A percentile compares a stretch with the other conserved stretches of the same genome.
phyloP scores from a whole-genome alignment of 2,797 vertebrate genomes.

The Pampus argenteus region DNA sequence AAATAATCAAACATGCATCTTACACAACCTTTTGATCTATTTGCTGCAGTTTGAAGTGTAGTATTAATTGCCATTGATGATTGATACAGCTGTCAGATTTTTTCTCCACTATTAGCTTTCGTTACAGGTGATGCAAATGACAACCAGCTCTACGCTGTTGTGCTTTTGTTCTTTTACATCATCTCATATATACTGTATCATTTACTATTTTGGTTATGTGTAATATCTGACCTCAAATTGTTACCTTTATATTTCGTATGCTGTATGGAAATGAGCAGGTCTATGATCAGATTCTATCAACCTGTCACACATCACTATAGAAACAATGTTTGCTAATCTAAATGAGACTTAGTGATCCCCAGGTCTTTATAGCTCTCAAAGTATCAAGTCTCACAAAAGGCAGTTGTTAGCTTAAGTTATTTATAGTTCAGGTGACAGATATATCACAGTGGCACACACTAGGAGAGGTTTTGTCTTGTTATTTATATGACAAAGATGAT shows the following conservation, averaged over 20 bases:
- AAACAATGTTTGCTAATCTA: constrained; percentile 42
- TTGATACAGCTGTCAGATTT: not conserved
- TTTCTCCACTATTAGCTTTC: not conserved
- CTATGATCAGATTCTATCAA: constrained; percentile 27
- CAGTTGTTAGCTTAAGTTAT: constrained; percentile 65
- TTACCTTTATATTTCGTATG: not conserved
- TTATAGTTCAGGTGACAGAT: constrained; percentile 60
- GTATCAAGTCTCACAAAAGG: constrained; percentile 56
- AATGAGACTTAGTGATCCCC: constrained; percentile 62
- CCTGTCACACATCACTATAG: constrained; percentile 7
- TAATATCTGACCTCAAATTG: not conserved
- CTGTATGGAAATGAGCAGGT: not conserved
- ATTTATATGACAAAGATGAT: constrained; percentile 61
- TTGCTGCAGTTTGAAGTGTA: constrained; percentile 4
- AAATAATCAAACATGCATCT: not conserved
- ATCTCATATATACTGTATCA: not conserved
- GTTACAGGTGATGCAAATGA: not conserved
- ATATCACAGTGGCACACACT: constrained; percentile 28
- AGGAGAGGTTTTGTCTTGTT: constrained; percentile 55
- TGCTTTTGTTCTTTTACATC: not conserved
- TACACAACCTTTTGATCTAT: not conserved
- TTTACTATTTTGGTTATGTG: constrained; percentile 4
- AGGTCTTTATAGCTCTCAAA: constrained; percentile 56
- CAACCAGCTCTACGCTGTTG: not conserved
- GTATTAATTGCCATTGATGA: not conserved